Evolutionary conservation across 2,113 vertebrate species (phyloP).

Genomic region (Centropristis striata): DNA sequence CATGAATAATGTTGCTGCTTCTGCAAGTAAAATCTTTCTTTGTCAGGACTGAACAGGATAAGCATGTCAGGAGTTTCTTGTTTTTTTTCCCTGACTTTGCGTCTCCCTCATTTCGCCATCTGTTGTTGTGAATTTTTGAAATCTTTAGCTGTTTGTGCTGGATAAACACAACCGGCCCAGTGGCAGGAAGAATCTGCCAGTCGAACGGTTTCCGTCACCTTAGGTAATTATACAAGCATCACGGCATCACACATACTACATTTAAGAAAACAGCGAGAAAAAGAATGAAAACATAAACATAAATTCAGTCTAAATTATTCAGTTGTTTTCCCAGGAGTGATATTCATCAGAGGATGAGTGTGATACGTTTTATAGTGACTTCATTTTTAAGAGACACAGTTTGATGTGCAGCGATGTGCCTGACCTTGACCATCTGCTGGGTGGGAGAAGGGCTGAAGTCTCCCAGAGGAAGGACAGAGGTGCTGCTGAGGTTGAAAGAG

Average conservation of each 20-base stretch:
- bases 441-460: constrained; percentile 38
- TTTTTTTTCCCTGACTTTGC: constrained; percentile 24
- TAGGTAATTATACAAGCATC: not conserved
- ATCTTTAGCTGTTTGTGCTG: constrained; percentile 41
- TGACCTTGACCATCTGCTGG: constrained; percentile 77
- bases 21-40: constrained; percentile 22
- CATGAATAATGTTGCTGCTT: constrained; percentile 50
- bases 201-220: not conserved
- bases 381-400: constrained; percentile 35
- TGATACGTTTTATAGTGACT: constrained; percentile 13
- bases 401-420: constrained; percentile 61
- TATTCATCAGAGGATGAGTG: not conserved
- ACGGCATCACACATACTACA: not conserved
- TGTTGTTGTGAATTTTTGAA: constrained; percentile 52
- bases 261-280: not conserved
- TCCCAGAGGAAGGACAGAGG: constrained; percentile 61
- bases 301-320: not conserved
- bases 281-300: not conserved
- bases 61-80: constrained; percentile 12
- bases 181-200: constrained; percentile 4
- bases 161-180: constrained; percentile 52
- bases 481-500: constrained; percentile 59
- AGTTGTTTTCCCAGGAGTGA: not conserved
- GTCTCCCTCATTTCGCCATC: constrained; percentile 50
- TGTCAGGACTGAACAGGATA: constrained; percentile 9